Conservation (phyloP, 2,888 invertebrate genomes). For the Papilio demoleus region DNA sequence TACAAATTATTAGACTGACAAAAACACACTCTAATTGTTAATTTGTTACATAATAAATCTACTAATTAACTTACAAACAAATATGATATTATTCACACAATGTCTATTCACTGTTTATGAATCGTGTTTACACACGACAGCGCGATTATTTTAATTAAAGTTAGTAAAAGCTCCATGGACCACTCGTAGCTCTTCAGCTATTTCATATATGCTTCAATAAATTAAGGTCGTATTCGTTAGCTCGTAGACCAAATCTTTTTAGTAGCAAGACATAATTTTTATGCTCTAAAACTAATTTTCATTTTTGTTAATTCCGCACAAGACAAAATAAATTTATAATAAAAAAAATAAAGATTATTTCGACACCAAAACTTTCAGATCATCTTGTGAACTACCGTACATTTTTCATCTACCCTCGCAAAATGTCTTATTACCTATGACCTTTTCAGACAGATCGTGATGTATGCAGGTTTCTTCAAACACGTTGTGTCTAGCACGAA, state of each 20-base stretch:
- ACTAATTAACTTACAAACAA: not conserved
- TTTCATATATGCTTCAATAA: not conserved
- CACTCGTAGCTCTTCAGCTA: not conserved
- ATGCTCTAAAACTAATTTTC: not conserved
- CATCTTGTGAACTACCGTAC: no score
- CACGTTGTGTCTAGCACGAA: not conserved
- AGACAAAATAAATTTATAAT: no score
- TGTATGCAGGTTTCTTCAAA: not conserved
- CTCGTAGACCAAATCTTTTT: not conserved
- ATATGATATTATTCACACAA: not conserved
- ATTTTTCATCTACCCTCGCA: not conserved
- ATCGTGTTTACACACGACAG: not conserved
- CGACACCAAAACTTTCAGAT: no score
- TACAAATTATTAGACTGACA: not conserved
- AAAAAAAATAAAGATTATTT: no score
- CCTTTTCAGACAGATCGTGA: constrained; percentile 2
- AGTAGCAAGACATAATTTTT: not conserved
- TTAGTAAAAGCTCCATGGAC: not conserved
- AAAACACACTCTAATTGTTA: not conserved
- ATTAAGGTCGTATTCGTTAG: constrained; percentile 4
- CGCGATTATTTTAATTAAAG: constrained; percentile 4
- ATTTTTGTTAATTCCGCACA: no score
- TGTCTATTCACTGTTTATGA: not conserved
- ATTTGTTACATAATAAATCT: no score
- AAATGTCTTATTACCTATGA: not conserved